Base-by-base conservation (phyloP, 2,888 invertebrate genomes). In the Parelbella ahira region DNA sequence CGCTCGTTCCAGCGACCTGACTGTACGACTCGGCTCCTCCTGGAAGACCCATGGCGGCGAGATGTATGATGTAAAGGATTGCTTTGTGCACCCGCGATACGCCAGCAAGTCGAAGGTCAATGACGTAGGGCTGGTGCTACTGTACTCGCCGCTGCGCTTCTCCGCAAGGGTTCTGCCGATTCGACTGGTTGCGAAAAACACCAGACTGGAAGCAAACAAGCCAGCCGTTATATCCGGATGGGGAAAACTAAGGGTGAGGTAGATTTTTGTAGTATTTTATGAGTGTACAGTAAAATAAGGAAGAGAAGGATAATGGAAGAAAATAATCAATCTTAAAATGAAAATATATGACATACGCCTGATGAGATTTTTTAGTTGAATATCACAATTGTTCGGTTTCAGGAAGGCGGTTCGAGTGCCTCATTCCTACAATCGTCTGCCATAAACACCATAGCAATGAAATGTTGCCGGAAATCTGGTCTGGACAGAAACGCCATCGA, bases 31-130 rank as follows among this genome's bases (percentile, higher is more conserved):
- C 0, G 89, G 89, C 1, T 88, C 89, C 0, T 84, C 87, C 0
- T 82, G 80, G 73, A 80, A 82, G 58, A 79, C 84, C 0, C 71
- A 77, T 44, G 89, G 88, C 0, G 89, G 89, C 0, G 80, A 87
- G 51, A 81, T 88, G 69, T 83, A 86, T 13, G 74, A 76, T 48
- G 88, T 89, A 0, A 72, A 67, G 38, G 71, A 73, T 32, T 66
- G 76, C 48, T 73, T 66, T 50, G 76, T 81, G 1, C 89, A 89
- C 50, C 81, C 84, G 0, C 63, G 70, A 1, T 89, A 88, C 64
- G 61, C 77, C 49, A 71, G 72, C 56, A 76, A 78, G 49, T 74
- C 76, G 1, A 88, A 84, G 59, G 58, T 59, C 20, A 78, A 87
- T 45, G 90, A 90, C 53, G 86, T 89, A 1, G 87, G 76, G 0